Evolutionary conservation across 2,113 vertebrate genomes (phyloP).

Genomic region (Callospermophilus lateralis): DNA sequence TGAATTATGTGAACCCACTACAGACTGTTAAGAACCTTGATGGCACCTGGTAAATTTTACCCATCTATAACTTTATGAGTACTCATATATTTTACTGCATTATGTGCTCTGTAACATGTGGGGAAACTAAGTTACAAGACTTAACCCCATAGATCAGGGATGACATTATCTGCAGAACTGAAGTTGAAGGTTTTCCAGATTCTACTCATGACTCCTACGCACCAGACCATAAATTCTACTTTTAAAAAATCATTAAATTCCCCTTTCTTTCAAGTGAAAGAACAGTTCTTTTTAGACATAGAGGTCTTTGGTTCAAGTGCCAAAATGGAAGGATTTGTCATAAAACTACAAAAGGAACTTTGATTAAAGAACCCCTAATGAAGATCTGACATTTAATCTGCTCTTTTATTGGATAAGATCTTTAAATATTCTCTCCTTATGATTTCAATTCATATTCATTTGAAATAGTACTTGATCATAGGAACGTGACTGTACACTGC

Average conservation of each 20-base stretch:
- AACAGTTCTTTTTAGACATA: slow-evolving; percentile 56
- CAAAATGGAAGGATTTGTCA: slow-evolving; percentile 77
- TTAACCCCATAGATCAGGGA: not conserved
- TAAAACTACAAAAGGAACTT: slow-evolving; percentile 72
- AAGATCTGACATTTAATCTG: slow-evolving; percentile 82
- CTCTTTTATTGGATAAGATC: slow-evolving; percentile 75
- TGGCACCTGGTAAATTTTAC: not conserved
- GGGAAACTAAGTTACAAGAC: slow-evolving; percentile 53
- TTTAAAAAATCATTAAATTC: slow-evolving; percentile 69
- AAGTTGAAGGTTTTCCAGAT: slow-evolving; percentile 63
- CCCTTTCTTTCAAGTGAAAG: slow-evolving; percentile 62
- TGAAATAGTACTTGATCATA: slow-evolving; percentile 72
- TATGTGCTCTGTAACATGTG: slow-evolving; percentile 35
- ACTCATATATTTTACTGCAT: not conserved
- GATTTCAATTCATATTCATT: slow-evolving; percentile 77
- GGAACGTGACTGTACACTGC: slow-evolving; percentile 40
- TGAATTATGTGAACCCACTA: not conserved
- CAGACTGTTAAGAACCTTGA: not conserved
- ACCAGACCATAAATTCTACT: slow-evolving; percentile 63
- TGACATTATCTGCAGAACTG: slow-evolving; percentile 24
- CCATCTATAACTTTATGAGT: not conserved
- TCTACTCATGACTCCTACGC: slow-evolving; percentile 19
- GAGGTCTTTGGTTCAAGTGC: slow-evolving; percentile 70
- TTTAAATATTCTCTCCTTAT: slow-evolving; percentile 77
- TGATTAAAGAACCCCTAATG: slow-evolving; percentile 77